Evolutionary conservation across 2,888 invertebrate genomes (phyloP), one percentile per base, ranked within the genome.

Genomic region (Drosophila formosana): DNA sequence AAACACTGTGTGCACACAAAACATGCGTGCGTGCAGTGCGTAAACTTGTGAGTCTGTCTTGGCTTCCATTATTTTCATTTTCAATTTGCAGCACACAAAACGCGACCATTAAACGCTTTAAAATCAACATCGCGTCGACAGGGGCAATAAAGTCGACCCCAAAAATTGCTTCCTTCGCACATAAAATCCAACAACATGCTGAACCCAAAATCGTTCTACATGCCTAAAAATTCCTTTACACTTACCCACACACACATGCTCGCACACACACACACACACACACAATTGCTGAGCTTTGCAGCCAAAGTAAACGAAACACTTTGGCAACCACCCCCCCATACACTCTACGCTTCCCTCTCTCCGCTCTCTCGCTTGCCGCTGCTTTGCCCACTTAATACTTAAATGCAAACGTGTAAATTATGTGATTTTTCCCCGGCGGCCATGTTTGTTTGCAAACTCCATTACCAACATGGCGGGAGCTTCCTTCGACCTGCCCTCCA

Each of bases 391-490:
- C 83, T 84, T 84, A 84, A 84, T 88, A 84, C 83, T 88, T 84
- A 84, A 84, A 84, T 84, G 82, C 83, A 88, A 88, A 86, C 84
- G 84, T 85, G 84, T 85, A 85, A 85, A 85, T 85, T 85, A 88
- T 88, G 88, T 88, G 84, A 88, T 85, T 85, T 88, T 86, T 85
- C 84, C 88, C 84, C 84, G 86, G 84, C 86, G 88, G 84, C 84
- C 88, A 85, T 88, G 88, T 88, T 88, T 85, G 88, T 84, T 84
- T 84, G 85, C 85, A 83, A 78, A 84, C 83, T 84, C 88, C 83
- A 84, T 84, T 84, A 84, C 88, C 82, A 88, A 83, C 88, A 84
- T 84, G 85, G 84, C 87, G 85, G 84, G 77, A 74, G 77, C 75
- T 76, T 80, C 85, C 82, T 58, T 47, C 53, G 13, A 34, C 30